phyloP scores from a whole-genome alignment of 2,797 vertebrate genomes.

The Fundulus diaphanus region DNA sequence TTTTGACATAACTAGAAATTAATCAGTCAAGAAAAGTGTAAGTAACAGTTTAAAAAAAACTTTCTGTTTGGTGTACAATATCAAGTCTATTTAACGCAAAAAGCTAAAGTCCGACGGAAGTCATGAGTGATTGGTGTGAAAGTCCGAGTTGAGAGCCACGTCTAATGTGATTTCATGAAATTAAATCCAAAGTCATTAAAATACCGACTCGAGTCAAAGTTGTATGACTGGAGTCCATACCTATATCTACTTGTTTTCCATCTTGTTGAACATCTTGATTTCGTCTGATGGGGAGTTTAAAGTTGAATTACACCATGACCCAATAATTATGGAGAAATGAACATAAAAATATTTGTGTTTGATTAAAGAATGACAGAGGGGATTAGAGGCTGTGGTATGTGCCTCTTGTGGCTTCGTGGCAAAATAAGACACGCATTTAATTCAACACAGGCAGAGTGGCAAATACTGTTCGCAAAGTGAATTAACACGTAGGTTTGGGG shows the following conservation, averaged over 20 bases:
- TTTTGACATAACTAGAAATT: too few species aligned
- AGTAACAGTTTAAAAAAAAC: not conserved
- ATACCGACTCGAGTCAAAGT: not conserved
- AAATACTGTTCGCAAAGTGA: conserved; percentile 29
- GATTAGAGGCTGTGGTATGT: conserved; percentile 31
- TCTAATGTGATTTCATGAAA: not conserved
- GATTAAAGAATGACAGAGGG: conserved; percentile 29
- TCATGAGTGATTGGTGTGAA: not conserved
- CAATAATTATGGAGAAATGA: not conserved
- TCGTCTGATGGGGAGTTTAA: not conserved
- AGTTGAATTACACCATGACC: conserved; percentile 1
- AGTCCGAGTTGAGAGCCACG: not conserved
- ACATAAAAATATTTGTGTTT: conserved; percentile 22
- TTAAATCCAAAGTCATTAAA: not conserved
- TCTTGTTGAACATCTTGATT: not conserved
- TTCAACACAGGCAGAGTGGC: conserved; percentile 20
- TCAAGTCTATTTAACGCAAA: not conserved
- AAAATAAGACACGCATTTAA: conserved; percentile 12
- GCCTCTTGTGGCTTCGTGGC: conserved; percentile 25
- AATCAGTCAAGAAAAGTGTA: not conserved
- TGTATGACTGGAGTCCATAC: not conserved
- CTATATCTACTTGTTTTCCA: not conserved
- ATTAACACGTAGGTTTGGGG: conserved; percentile 19
- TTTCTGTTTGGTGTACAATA: not conserved
- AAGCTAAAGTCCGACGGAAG: not conserved